Evolutionary conservation across 2,797 vertebrate species (phyloP).

Genomic region (Acanthiza pusilla): DNA sequence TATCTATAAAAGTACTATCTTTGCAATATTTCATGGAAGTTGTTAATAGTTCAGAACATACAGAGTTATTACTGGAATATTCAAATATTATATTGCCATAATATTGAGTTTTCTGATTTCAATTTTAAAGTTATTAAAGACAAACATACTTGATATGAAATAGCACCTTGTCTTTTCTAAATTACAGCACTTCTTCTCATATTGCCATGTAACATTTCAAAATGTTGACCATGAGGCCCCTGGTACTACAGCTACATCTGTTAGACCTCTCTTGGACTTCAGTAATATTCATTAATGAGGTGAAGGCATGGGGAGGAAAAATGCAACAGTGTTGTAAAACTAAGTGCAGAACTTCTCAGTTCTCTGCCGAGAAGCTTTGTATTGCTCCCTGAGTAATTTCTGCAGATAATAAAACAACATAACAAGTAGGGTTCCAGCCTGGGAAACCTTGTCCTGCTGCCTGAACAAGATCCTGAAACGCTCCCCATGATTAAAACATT

Average conservation of each 20-base stretch:
- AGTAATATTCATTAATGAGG: not conserved
- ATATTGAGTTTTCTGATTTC: not conserved
- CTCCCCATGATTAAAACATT: not conserved
- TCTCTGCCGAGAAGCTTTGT: not conserved
- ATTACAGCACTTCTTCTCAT: not conserved
- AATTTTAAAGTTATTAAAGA: not conserved
- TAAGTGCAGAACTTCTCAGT: not conserved
- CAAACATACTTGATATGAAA: not conserved
- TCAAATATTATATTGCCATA: not conserved
- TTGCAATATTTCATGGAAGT: not conserved
- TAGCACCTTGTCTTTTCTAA: not conserved
- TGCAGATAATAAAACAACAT: not conserved
- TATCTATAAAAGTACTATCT: not conserved
- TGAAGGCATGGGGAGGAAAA: not conserved
- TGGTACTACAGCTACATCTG: not conserved
- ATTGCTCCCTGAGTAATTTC: not conserved
- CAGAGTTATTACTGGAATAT: not conserved
- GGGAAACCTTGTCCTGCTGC: not conserved
- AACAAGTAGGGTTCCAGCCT: not conserved
- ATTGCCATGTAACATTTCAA: not conserved
- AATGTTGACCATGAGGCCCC: fast-evolving
- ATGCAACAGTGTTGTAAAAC: not conserved
- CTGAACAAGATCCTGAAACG: not conserved
- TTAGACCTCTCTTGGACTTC: not conserved
- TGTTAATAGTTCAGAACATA: not conserved